A percentile compares a stretch with the other conserved stretches of the same genome.
Evolutionary conservation across 2,797 vertebrate genomes (phyloP).

Genomic region (Clarias pachynema): DNA sequence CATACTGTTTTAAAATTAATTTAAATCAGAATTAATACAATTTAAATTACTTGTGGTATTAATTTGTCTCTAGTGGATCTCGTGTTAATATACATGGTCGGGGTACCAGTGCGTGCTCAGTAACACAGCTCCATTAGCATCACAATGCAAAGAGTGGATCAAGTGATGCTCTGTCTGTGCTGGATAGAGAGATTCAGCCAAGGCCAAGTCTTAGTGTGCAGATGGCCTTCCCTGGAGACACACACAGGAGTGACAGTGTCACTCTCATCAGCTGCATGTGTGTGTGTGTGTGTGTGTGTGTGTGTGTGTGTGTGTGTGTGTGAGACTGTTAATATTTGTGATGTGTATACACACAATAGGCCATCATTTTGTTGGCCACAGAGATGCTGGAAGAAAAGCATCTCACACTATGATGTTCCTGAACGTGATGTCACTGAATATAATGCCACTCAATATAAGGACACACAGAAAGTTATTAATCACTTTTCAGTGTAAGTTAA

Average conservation of each 20-base stretch:
- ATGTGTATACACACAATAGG: no score
- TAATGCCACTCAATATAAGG: no score
- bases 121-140: slow-evolving; percentile 54
- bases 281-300: slow-evolving; percentile 49
- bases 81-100: slow-evolving; percentile 32
- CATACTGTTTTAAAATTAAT: not conserved
- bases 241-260: slow-evolving; percentile 77
- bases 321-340: no score
- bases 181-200: slow-evolving; percentile 63
- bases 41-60: not conserved
- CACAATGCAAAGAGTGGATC: slow-evolving; percentile 56
- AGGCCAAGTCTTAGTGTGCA: slow-evolving; percentile 71
- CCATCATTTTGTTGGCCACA: no score
- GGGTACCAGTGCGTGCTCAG: slow-evolving; percentile 47
- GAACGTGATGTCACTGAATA: no score
- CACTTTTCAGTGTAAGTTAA: no score
- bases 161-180: slow-evolving; percentile 60
- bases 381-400: no score
- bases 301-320: slow-evolving; percentile 52
- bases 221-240: slow-evolving; percentile 75
- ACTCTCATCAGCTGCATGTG: slow-evolving; percentile 77
- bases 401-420: no score
- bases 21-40: not conserved
- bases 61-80: not conserved
- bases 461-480: no score